Conservation (phyloP, 2,797 vertebrate species). For the Lophura swinhoii region DNA sequence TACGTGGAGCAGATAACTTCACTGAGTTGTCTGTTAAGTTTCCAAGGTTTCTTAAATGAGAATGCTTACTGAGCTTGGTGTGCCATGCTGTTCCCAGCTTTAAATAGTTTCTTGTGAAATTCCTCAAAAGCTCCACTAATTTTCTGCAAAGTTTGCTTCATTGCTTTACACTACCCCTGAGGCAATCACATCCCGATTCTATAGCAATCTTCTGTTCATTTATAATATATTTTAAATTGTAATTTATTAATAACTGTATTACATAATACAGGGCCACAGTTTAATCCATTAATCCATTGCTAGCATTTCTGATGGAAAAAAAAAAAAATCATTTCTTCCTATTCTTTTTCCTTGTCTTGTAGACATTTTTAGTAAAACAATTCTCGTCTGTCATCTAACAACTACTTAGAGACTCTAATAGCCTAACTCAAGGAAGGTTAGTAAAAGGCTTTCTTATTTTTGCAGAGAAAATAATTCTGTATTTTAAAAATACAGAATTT, state of each 20-base stretch:
- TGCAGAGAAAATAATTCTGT: background rate
- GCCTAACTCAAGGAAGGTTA: background rate
- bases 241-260: constrained; percentile 49
- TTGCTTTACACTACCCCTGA: constrained; percentile 77
- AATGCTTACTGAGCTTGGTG: background rate
- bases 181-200: constrained; percentile 81
- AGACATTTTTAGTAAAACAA: background rate
- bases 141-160: constrained; percentile 33
- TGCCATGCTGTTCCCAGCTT: background rate
- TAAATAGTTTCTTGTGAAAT: background rate
- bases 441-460: background rate
- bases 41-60: background rate
- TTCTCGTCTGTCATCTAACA: background rate
- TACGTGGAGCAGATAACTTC: background rate
- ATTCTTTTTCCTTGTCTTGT: background rate
- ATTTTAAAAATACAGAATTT: background rate
- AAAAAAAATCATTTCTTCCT: background rate
- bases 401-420: background rate
- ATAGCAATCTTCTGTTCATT: constrained; percentile 78
- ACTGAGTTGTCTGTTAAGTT: background rate
- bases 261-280: background rate
- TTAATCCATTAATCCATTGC: constrained; percentile 13
- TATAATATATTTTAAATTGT: constrained; percentile 71
- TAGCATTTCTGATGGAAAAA: background rate
- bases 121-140: constrained; percentile 13